phyloP scores from a whole-genome alignment of 2,797 vertebrate species.

The Cichlasoma orientale region DNA sequence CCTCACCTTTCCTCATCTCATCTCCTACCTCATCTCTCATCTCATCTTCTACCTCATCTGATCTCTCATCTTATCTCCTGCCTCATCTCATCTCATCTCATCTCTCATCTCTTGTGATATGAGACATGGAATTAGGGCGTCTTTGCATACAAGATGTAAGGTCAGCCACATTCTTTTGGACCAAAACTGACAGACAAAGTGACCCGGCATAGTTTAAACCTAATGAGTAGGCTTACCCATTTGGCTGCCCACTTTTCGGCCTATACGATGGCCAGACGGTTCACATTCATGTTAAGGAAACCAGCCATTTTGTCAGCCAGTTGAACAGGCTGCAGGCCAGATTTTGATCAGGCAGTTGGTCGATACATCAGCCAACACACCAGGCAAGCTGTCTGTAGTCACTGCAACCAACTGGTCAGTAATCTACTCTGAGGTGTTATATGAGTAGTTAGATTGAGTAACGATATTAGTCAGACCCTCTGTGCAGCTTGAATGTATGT shows the following conservation, averaged over 20 bases:
- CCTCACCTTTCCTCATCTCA: not conserved
- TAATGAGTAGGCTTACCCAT: constrained; percentile 31
- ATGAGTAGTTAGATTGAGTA: not conserved
- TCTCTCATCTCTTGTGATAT: constrained; percentile 37
- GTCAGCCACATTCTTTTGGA: constrained; percentile 48
- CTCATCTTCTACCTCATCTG: not conserved
- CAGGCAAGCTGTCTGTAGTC: not conserved
- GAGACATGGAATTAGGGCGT: constrained; percentile 59
- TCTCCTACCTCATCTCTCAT: constrained; percentile 23
- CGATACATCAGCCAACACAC: constrained; percentile 1
- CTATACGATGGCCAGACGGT: not conserved
- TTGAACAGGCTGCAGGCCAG: not conserved
- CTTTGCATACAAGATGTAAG: constrained; percentile 52
- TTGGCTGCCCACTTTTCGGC: not conserved
- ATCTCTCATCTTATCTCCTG: too few relatives aligned
- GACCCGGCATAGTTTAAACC: constrained; percentile 39
- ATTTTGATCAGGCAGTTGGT: constrained; percentile 25
- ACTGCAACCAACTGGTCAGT: not conserved
- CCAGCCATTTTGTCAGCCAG: not conserved
- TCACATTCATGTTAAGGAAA: constrained; percentile 9
- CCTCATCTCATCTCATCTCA: constrained; percentile 13
- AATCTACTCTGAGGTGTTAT: not conserved
- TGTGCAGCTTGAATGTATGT: not conserved
- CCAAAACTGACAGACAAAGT: constrained; percentile 49
- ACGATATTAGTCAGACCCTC: not conserved